These are phyloP conservation scores for Calyptommatus sinebrachiatus DNA, from an alignment of 2,113 vertebrate genomes.

Conservation along the genomic window DNA sequence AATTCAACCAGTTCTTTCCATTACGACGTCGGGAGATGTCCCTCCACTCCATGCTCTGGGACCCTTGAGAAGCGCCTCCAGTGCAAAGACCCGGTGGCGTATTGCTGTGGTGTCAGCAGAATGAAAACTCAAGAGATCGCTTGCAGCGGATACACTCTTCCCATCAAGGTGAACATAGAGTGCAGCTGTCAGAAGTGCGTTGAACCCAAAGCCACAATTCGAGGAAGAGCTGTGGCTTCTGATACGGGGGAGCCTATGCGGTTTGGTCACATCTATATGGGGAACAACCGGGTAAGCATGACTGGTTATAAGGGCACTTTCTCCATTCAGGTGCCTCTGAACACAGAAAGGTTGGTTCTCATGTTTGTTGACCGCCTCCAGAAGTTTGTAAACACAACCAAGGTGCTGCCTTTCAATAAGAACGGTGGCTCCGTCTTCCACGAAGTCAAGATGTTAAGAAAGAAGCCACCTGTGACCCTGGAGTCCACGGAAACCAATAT, in stretches of 20 bases:
- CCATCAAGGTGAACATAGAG: slow-evolving; percentile 80
- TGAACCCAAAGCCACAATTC: slow-evolving; percentile 81
- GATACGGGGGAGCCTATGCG: slow-evolving; percentile 93
- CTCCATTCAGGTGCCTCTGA: slow-evolving; percentile 85
- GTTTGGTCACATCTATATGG: slow-evolving; percentile 93
- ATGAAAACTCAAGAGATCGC: slow-evolving; percentile 81
- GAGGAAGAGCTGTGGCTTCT: slow-evolving; percentile 85
- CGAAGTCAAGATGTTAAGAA: slow-evolving; percentile 89
- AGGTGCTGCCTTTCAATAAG: slow-evolving; percentile 90
- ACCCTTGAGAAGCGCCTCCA: slow-evolving; percentile 83
- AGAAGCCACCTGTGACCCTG: slow-evolving; percentile 81
- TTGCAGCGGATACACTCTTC: slow-evolving; percentile 85
- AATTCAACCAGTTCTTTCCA: slow-evolving; percentile 86
- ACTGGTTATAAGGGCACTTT: slow-evolving; percentile 97
- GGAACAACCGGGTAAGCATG: slow-evolving; percentile 84
- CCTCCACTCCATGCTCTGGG: slow-evolving; percentile 78
- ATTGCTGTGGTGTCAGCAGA: slow-evolving; percentile 89
- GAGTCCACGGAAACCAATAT: slow-evolving; percentile 81
- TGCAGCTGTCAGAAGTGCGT: slow-evolving; percentile 91
- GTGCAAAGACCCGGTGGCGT: slow-evolving; percentile 83
- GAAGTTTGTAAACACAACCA: slow-evolving; percentile 96
- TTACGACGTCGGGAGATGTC: slow-evolving; percentile 89
- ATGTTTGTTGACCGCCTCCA: slow-evolving; percentile 94
- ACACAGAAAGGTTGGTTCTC: slow-evolving; percentile 89
- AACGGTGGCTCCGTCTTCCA: slow-evolving; percentile 92